These are phyloP conservation scores for Chaenocephalus aceratus DNA, from an alignment of 2,113 vertebrate species.

Conservation along the genomic window DNA sequence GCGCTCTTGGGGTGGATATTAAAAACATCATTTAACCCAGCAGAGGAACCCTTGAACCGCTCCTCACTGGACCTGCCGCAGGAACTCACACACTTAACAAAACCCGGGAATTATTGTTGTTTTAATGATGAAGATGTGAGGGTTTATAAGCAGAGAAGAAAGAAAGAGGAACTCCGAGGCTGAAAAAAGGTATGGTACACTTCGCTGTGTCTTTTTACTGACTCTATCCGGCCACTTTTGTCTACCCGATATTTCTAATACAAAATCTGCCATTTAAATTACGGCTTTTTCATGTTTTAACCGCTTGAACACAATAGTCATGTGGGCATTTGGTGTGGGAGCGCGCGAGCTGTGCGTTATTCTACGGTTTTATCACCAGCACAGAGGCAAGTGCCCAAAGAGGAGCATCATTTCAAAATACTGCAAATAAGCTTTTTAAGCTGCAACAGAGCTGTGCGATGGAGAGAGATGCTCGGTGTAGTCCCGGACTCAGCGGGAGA, in stretches of 20 bases:
- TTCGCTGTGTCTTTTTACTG: conserved; percentile 7
- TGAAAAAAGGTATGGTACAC: conserved; percentile 70
- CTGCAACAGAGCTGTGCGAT: conserved; percentile 11
- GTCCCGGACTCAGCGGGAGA: conserved; percentile 67
- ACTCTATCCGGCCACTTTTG: conserved; percentile 34
- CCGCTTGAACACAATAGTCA: not conserved
- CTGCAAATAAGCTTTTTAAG: conserved; percentile 38
- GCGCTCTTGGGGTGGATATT: conserved; percentile 77
- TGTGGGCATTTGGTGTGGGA: conserved; percentile 9
- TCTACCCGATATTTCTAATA: not conserved
- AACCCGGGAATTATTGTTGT: conserved; percentile 76
- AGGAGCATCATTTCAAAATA: conserved; percentile 30
- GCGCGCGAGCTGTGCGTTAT: conserved; percentile 36
- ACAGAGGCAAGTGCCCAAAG: conserved; percentile 30
- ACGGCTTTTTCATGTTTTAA: conserved; percentile 3
- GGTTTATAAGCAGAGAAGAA: conserved; percentile 64
- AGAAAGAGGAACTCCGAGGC: conserved; percentile 70
- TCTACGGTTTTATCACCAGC: conserved; percentile 15
- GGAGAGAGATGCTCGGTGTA: conserved; percentile 33
- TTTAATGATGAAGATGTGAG: conserved; percentile 81
- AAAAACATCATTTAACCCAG: conserved; percentile 43
- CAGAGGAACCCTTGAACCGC: conserved; percentile 47
- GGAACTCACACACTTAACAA: conserved; percentile 67
- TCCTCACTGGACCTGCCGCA: conserved; percentile 74
- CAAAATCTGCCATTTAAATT: not conserved